Conservation (phyloP, 1,140 invertebrate species). For the Bradysia coprophila region DNA sequence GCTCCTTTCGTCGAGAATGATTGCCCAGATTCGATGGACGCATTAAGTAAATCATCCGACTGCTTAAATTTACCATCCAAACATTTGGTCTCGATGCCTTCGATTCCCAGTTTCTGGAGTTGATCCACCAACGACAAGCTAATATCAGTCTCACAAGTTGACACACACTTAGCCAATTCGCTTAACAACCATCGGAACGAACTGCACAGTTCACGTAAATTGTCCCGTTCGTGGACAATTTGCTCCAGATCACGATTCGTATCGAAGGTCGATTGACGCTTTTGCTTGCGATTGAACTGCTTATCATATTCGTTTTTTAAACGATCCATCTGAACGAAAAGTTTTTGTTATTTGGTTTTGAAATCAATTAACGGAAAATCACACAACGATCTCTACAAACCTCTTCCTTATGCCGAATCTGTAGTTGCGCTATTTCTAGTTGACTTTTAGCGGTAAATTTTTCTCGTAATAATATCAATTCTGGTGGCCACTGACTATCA, state of each 20-base stretch:
- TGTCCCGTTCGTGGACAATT: constrained; percentile 29
- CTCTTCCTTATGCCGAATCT: constrained; percentile 34
- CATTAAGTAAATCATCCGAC: constrained; percentile 6
- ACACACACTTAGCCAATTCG: constrained; percentile 49
- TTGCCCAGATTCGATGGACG: constrained; percentile 6
- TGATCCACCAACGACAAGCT: constrained; percentile 50
- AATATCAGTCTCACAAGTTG: constrained; percentile 53
- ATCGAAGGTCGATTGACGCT: constrained; percentile 32
- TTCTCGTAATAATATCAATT: constrained; percentile 42
- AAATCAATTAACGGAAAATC: constrained; percentile 1
- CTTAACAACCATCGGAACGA: constrained; percentile 28
- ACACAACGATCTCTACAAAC: constrained; percentile 13
- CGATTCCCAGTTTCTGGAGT: constrained; percentile 14
- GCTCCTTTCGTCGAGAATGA: constrained; percentile 12
- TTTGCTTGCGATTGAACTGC: constrained; percentile 25
- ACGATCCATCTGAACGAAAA: constrained; percentile 24
- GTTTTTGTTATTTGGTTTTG: not conserved
- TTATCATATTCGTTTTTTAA: constrained; percentile 23
- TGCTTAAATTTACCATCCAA: not conserved
- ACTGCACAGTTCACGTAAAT: constrained; percentile 17
- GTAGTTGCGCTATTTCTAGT: constrained; percentile 30
- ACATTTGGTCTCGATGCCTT: not conserved
- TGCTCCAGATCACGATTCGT: constrained; percentile 31
- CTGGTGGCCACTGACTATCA: constrained; percentile 43
- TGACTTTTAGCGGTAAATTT: constrained; percentile 42